Base-by-base conservation (phyloP, 2,888 invertebrate genomes). In the Frankliniella intonsa region DNA sequence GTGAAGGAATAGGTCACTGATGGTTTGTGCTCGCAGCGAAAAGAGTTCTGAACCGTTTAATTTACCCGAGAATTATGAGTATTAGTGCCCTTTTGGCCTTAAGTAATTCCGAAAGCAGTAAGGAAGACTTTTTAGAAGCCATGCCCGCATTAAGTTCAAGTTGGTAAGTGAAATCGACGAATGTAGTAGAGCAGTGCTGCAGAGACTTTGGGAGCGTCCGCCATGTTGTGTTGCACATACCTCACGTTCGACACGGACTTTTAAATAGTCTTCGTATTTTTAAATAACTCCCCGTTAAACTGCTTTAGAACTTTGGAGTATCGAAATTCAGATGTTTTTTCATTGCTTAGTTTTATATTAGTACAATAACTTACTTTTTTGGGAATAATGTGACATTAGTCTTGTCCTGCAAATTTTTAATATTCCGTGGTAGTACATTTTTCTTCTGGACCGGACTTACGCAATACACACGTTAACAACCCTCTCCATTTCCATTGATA, bases 1-100 rank as follows among this genome's bases (percentile, higher is more conserved):
- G 69, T 25, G 69, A 76, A 76, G 25, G 69, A 76, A 76, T 76
- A 76, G 69, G 69, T 76, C 69, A 76, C 69, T 76, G 69, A 76
- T 76, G 69, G 69, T 76, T 76, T 76, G 69, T 76, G 69, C 69
- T 76, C 69, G 69, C 25, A 25, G 25, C 69, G 69, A 10, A 76
- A 76, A 76, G 69, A 76, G 69, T 76, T 76, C 69, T 12, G 69
- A 76, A 76, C 22, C 69, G 69, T 76, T 76, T 25, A 22, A 11
- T 12, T 76, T 12, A 76, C 25, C 25, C 25, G 69, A 76, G 69
- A 76, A 76, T 76, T 76, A 76, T 76, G 69, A 76, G 69, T 76
- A 76, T 76, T 76, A 76, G 69, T 76, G 69, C 69, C 25, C 69
- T 76, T 76, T 76, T 76, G n/a, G 69, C 22, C 25, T 76, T 76